A percentile compares a stretch with the other conserved stretches of the same genome.
These are phyloP conservation scores for Crypturellus tataupa DNA, from an alignment of 2,797 vertebrate genomes.

Conservation along the genomic window DNA sequence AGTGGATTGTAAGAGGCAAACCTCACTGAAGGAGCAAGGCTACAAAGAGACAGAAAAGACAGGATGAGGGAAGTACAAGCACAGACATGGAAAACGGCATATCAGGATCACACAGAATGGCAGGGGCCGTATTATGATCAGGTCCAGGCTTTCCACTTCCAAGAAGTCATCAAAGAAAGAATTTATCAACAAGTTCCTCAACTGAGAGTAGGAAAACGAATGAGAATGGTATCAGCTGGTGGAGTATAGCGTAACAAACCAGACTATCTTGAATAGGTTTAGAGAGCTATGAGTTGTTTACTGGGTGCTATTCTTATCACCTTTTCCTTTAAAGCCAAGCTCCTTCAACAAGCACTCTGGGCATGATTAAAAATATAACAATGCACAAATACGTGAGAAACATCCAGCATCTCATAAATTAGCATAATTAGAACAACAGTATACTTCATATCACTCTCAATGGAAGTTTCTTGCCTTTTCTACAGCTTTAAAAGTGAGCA, in stretches of 20 bases:
- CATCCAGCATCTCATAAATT: neutral
- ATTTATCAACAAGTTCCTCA: neutral
- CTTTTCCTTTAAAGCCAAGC: neutral
- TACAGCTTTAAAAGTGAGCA: neutral
- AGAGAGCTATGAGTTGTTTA: neutral
- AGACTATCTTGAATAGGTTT: neutral
- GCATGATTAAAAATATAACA: neutral
- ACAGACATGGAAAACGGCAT: rapidly evolving
- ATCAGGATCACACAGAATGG: neutral
- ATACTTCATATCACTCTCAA: rapidly evolving
- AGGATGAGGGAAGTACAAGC: neutral
- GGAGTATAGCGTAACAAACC: neutral
- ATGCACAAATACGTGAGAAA: neutral
- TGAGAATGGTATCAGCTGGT: neutral
- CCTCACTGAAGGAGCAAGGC: neutral
- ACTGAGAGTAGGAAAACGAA: neutral
- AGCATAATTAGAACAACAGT: neutral
- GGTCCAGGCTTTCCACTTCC: neutral
- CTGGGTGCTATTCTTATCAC: neutral
- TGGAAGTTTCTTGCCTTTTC: neutral
- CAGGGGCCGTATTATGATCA: neutral
- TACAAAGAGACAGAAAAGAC: neutral
- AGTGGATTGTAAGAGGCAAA: rapidly evolving
- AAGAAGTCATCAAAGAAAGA: neutral
- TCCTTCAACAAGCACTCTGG: neutral